Evolutionary conservation across 2,888 invertebrate species (phyloP), one percentile per base, ranked within the genome.

Genomic region (Nemotelus nigrinus): DNA sequence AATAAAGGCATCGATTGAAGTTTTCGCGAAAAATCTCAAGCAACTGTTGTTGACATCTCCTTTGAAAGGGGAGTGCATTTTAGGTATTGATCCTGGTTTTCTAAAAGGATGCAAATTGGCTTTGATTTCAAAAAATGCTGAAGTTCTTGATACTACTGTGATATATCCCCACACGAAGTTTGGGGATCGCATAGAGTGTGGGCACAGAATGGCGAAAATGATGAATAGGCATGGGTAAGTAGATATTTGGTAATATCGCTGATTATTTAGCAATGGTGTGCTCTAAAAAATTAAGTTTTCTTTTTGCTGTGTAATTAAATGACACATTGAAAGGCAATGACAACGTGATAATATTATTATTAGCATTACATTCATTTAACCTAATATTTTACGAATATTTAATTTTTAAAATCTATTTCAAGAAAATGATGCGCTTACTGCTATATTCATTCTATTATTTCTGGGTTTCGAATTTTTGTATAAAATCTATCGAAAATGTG

Each of bases 1-100:
- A 0, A 94, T 95, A 83, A 92, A 92, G 82, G 94, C 94, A 63
- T 93, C 97, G 0, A 92, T 96, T 43, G 92, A 93, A 83, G 94
- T 96, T 3, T 98, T 98, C 86, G 92, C 93, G 1, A 89, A 90
- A 3, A 98, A 98, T 87, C 87, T 98, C 43, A 95, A 95, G 83
- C 93, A 95, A 82, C 89, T 97, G 74, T 88, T 98, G 5, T 87
- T 97, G 8, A 92, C 92, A 64, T 92, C 94, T 39, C 97, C 97
- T 0, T 89, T 96, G 0, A 92, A 93, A 83, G 95, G 95, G 53
- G 91, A 92, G 84, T 89, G 90, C 5, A 93, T 98, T 78, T 88
- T 95, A 47, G 97, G 96, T 0, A 90, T 98, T 72, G 98, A 98
- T 88, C 98, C 98, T 0, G 97, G 98, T 0, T 97, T 93, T 84